These are phyloP conservation scores for Drosophila ironensis DNA, from an alignment of 1,140 invertebrate genomes.

Conservation along the genomic window DNA sequence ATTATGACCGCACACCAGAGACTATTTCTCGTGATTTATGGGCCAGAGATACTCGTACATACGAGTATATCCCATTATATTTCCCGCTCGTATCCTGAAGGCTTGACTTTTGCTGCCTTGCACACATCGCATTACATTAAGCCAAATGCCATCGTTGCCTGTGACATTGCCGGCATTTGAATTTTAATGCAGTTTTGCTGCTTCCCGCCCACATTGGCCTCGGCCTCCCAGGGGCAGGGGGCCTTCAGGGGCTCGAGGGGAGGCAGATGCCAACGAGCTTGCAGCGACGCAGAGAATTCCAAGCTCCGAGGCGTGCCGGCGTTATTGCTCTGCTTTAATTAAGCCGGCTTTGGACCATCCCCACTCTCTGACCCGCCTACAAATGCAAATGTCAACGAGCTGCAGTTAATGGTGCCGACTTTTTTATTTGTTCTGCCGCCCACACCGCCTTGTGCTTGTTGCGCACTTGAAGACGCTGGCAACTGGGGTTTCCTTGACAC, in stretches of 20 bases:
- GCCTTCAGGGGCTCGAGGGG: background rate
- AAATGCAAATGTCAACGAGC: conserved; percentile 65
- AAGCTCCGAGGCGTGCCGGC: conserved; percentile 59
- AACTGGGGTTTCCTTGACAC: conserved; percentile 4
- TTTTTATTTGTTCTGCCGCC: conserved; percentile 5
- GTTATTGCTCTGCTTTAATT: conserved; percentile 67
- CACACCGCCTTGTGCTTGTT: conserved; percentile 53
- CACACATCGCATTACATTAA: conserved; percentile 1
- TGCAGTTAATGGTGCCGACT: background rate
- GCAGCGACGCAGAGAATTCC: conserved; percentile 26
- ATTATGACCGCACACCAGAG: conserved; percentile 19
- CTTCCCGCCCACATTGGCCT: conserved; percentile 45
- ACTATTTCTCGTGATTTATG: conserved; percentile 13
- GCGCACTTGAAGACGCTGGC: conserved; percentile 43
- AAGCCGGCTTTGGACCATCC: conserved; percentile 30
- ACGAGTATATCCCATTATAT: too few relatives aligned
- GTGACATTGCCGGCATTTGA: conserved; percentile 69
- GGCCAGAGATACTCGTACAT: background rate
- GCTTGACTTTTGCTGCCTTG: conserved; percentile 7
- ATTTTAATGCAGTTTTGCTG: conserved; percentile 61
- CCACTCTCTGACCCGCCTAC: background rate
- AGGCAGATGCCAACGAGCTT: background rate
- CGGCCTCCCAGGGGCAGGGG: background rate
- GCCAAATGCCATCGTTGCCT: conserved; percentile 22
- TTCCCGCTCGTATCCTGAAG: too few relatives aligned